A percentile compares a stretch with the other conserved stretches of the same genome.
phyloP scores from a whole-genome alignment of 92 coral and sea anemone genomes.

The Phenganax subtilis region DNA sequence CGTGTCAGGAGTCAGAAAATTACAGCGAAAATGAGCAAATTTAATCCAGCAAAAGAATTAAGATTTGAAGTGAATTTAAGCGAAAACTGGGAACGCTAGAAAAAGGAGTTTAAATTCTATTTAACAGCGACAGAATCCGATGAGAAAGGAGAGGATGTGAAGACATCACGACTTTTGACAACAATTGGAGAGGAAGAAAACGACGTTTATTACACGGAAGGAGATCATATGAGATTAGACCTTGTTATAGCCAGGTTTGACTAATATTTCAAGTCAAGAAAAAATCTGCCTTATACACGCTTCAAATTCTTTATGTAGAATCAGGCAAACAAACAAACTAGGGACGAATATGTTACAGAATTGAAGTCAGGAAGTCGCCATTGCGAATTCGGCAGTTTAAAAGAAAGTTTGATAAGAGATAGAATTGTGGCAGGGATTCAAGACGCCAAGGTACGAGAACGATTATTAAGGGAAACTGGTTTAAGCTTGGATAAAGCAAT shows the following conservation, averaged over 20 bases:
- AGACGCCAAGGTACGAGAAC: slow-evolving; percentile 4
- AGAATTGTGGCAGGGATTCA: slow-evolving; percentile 14
- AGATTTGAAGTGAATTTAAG: not conserved
- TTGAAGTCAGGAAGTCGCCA: no score
- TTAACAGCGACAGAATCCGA: slow-evolving; percentile 11
- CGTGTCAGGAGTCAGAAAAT: not conserved
- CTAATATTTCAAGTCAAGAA: no score
- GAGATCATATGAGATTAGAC: not conserved
- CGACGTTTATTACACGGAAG: slow-evolving; percentile 7
- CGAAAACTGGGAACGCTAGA: not conserved
- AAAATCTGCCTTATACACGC: no score
- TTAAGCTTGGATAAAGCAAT: slow-evolving; percentile 9
- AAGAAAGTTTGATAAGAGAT: not conserved
- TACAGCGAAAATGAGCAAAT: not conserved
- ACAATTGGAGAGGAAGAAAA: not conserved
- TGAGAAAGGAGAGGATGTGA: not conserved
- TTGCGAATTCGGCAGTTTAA: no score
- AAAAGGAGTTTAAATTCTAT: not conserved
- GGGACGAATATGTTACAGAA: no score
- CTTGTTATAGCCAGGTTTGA: slow-evolving; percentile 9
- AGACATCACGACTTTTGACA: not conserved
- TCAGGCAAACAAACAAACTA: no score
- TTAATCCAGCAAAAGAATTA: not conserved
- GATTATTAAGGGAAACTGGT: not conserved
- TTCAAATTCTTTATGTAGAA: no score